These are phyloP conservation scores for Aphelinus certus DNA, from an alignment of 1,140 invertebrate genomes.

Conservation along the genomic window DNA sequence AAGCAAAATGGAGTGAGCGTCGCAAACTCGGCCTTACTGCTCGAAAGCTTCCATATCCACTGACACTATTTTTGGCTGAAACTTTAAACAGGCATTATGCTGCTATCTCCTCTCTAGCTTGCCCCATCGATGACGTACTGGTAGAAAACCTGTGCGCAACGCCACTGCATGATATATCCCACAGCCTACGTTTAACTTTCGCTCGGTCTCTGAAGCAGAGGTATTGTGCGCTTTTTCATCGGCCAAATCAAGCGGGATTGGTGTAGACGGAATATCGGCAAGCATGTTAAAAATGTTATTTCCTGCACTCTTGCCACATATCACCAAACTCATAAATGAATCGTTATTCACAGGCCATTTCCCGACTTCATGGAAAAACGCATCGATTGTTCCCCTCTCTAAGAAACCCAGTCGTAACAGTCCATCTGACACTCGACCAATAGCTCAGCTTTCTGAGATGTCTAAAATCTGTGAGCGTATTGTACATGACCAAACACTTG, in stretches of 20 bases:
- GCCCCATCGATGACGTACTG: not conserved
- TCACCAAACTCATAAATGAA: too few species aligned
- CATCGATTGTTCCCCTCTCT: not conserved
- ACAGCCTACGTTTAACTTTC: not conserved
- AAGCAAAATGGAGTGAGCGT: not conserved
- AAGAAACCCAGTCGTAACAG: not conserved
- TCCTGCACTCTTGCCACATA: too few species aligned
- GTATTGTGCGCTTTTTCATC: not conserved
- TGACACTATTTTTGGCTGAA: not conserved
- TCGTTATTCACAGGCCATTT: too few species aligned
- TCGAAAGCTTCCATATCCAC: not conserved
- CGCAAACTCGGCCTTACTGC: not conserved
- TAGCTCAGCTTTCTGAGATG: not conserved
- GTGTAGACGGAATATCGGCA: not conserved
- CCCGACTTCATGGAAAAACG: too few species aligned
- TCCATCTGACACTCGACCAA: too few species aligned
- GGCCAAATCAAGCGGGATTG: not conserved
- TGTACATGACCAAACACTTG: not conserved
- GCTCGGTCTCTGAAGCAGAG: not conserved
- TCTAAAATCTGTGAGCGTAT: conserved; percentile 23
- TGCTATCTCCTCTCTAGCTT: not conserved
- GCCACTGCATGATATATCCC: not conserved
- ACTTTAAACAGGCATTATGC: not conserved
- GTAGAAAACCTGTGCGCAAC: too few species aligned
- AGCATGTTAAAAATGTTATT: not conserved